Conservation (phyloP, 2,888 invertebrate genomes). For the Torymus aiolomorphi region DNA sequence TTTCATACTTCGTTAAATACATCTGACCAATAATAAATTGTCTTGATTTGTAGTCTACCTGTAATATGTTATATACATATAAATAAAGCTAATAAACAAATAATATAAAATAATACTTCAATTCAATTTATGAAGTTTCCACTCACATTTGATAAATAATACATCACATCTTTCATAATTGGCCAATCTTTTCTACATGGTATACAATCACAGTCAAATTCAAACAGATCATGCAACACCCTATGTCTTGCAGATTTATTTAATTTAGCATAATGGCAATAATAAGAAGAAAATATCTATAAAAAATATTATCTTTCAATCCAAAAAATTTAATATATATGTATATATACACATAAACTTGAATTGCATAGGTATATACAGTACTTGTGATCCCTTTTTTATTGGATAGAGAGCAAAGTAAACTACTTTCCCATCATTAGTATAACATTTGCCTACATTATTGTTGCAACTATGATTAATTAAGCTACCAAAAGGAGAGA, state of each 20-base stretch:
- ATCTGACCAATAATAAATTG: not conserved
- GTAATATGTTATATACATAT: not conserved
- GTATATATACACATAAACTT: not conserved
- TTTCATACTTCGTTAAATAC: not conserved
- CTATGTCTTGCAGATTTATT: not conserved
- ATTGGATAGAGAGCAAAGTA: conserved; percentile 31
- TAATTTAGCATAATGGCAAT: not conserved
- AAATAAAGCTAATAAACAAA: not conserved
- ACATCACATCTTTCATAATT: not conserved
- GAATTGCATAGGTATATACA: not conserved
- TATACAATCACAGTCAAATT: conserved; percentile 17
- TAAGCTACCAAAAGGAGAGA: conserved; percentile 6
- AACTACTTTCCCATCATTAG: conserved; percentile 30
- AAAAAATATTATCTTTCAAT: not conserved
- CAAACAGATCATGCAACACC: not conserved
- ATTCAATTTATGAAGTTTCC: too few species aligned
- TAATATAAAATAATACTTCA: not conserved
- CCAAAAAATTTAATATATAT: not conserved
- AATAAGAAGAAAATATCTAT: conserved; percentile 24
- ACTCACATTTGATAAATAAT: too few species aligned
- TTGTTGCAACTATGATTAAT: conserved; percentile 29
- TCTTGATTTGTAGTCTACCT: not conserved
- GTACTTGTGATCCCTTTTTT: conserved; percentile 27
- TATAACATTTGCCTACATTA: conserved; percentile 21
- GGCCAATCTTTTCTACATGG: conserved; percentile 27